Evolutionary conservation across 2,888 invertebrate genomes (phyloP), one percentile per base, ranked within the genome.

Genomic region (Hydrotaea diabolus): DNA sequence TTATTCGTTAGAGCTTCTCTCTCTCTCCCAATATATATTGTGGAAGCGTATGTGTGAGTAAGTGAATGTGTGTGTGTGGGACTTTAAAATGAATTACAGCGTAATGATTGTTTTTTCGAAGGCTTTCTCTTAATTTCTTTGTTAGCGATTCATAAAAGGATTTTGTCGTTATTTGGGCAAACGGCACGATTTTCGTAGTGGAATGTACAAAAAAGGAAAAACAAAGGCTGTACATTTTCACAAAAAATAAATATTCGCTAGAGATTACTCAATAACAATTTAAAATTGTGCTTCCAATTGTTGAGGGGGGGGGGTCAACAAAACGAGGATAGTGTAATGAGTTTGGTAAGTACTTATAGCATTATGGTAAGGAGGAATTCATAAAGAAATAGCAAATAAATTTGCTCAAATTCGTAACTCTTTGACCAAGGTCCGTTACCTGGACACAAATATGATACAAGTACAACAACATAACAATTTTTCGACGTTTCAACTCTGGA

Each of bases 1-100:
- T 55, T 55, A 21, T 21, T 39, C 9, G 31, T 49, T 49, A 49
- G 49, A 13, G 31, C 31, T 39, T 39, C 11, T 39, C 8, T 39
- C 39, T 39, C 3, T 11, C 3, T 39, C 39, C 36, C 36, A 36
- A 36, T 8, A 36, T n/a, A n/a, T n/a, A n/a, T n/a, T n/a, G n/a
- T n/a, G n/a, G n/a, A n/a, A n/a, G n/a, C n/a, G n/a, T n/a, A n/a
- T n/a, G n/a, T n/a, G n/a, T n/a, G n/a, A n/a, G n/a, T n/a, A 13
- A 2, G 43, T 53, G 57, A 77, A 59, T 77, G 19, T 57, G 21
- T 57, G 19, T 31, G 7, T 55, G n/a, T 11, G 7, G 76, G 55
- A 66, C 9, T 64, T n/a, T 49, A 49, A 49, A 49, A 49, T n/a
- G 49, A 55, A 55, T 55, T 55, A 55, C 55, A 55, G 13, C 55